Evolutionary conservation across 2,888 invertebrate genomes (phyloP).

Genomic region (Acronicta aceris): DNA sequence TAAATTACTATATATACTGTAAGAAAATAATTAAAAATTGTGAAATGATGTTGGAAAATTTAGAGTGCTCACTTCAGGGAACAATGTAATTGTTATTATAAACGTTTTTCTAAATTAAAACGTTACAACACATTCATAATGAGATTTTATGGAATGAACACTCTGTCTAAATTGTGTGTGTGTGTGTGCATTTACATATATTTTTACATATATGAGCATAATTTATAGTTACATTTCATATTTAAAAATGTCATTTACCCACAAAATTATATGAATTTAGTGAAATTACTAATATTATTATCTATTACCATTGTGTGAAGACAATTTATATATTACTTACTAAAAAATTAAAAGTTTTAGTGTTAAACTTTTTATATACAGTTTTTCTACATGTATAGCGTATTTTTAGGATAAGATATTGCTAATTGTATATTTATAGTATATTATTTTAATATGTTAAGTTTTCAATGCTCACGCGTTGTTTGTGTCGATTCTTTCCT

Average conservation of each 20-base stretch:
- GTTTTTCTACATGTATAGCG: conserved; percentile 78
- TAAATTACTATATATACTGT: conserved; percentile 11
- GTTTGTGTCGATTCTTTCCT: conserved; percentile 59
- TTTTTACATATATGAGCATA: conserved; percentile 54
- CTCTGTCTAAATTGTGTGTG: conserved; percentile 46
- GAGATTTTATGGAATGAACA: conserved; percentile 60
- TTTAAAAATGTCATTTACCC: conserved; percentile 42
- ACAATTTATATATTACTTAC: conserved; percentile 59
- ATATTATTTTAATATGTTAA: conserved; percentile 66
- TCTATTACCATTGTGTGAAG: conserved; percentile 59
- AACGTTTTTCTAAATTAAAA: conserved; percentile 48
- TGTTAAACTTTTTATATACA: conserved; percentile 73
- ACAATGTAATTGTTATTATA: conserved; percentile 63
- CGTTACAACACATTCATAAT: conserved; percentile 47
- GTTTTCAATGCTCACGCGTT: conserved; percentile 62
- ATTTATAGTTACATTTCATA: conserved; percentile 55
- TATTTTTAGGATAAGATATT: conserved; percentile 76
- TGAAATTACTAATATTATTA: conserved; percentile 41
- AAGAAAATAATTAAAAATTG: conserved; percentile 60
- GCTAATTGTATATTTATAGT: conserved; percentile 78
- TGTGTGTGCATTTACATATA: conserved; percentile 54
- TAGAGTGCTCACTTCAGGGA: conserved; percentile 78
- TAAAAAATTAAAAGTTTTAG: conserved; percentile 64
- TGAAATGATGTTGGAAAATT: conserved; percentile 58
- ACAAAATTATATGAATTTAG: conserved; percentile 53